Percentiles rank a stretch among this genome's conserved stretches.
Conservation (phyloP, 2,113 vertebrate species). For the Corythaixoides concolor region DNA sequence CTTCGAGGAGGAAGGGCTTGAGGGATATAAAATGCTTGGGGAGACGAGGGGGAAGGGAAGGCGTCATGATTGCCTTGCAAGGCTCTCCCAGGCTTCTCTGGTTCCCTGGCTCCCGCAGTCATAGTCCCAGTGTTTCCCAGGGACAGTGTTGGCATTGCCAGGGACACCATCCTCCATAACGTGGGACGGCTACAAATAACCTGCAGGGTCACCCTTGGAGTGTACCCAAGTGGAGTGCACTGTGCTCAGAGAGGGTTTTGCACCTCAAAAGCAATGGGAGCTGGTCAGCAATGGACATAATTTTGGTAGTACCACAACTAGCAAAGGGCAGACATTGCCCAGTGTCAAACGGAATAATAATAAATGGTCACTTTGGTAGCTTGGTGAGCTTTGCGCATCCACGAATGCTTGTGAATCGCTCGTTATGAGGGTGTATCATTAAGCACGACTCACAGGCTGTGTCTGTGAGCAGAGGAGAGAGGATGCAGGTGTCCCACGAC, state of each 20-base stretch:
- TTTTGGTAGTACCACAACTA: not conserved
- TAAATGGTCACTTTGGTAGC: not conserved
- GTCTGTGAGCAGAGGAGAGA: not conserved
- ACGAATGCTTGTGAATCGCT: rapidly evolving
- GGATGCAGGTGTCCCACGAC: not conserved
- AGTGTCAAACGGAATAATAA: not conserved
- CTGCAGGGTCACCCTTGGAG: not conserved
- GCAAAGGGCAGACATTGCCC: not conserved
- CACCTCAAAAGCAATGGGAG: not conserved
- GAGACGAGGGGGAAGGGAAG: not conserved
- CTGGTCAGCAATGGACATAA: not conserved
- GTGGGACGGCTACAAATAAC: not conserved
- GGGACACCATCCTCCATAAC: not conserved
- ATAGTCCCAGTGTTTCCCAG: not conserved
- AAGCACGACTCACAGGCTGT: not conserved
- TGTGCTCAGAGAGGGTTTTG: not conserved
- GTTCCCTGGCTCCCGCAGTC: not conserved
- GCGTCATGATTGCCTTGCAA: not conserved
- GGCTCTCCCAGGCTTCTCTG: not conserved
- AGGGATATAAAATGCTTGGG: not conserved
- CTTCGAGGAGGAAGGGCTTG: not conserved
- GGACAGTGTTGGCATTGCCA: not conserved
- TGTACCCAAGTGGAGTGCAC: not conserved
- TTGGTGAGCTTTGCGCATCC: not conserved
- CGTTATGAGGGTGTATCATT: not conserved